Conservation (phyloP, 2,888 invertebrate species). For the Leptura quadrifasciata region DNA sequence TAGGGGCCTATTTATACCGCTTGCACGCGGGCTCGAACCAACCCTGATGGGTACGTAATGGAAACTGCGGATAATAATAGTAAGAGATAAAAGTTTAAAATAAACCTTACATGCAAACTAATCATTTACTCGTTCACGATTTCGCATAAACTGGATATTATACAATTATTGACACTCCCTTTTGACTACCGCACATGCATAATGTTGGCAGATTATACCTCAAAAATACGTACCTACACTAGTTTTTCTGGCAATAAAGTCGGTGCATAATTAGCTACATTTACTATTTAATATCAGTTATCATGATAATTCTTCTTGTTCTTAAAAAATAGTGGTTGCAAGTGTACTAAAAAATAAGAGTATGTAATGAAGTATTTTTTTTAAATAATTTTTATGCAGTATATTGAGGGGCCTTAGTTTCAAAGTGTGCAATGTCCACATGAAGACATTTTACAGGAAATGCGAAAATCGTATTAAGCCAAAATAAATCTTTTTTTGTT, state of each 20-base stretch:
- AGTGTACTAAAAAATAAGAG: background rate
- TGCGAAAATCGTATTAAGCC: too few relatives aligned
- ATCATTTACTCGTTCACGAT: conserved; percentile 47
- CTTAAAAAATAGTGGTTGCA: background rate
- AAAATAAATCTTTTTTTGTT: too few relatives aligned
- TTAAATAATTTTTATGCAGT: too few relatives aligned
- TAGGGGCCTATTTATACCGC: too few relatives aligned
- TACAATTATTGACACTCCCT: conserved; percentile 54
- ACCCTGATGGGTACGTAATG: conserved; percentile 18
- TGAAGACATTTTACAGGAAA: too few relatives aligned
- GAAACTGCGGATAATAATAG: conserved; percentile 35
- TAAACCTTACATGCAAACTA: conserved; percentile 49
- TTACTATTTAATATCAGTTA: background rate
- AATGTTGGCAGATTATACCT: conserved; percentile 28
- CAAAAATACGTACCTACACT: conserved; percentile 4
- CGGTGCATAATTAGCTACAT: conserved; percentile 7
- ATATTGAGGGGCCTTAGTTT: too few relatives aligned
- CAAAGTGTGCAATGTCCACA: too few relatives aligned
- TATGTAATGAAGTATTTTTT: background rate
- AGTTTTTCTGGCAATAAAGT: background rate
- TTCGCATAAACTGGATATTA: conserved; percentile 47
- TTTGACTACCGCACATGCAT: conserved; percentile 45
- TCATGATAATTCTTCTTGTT: background rate
- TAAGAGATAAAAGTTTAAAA: conserved; percentile 39
- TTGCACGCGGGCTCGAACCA: background rate